Evolutionary conservation across 2,888 invertebrate genomes (phyloP), one percentile per base, ranked within the genome.

Genomic region (Leptarthrus brevirostris): DNA sequence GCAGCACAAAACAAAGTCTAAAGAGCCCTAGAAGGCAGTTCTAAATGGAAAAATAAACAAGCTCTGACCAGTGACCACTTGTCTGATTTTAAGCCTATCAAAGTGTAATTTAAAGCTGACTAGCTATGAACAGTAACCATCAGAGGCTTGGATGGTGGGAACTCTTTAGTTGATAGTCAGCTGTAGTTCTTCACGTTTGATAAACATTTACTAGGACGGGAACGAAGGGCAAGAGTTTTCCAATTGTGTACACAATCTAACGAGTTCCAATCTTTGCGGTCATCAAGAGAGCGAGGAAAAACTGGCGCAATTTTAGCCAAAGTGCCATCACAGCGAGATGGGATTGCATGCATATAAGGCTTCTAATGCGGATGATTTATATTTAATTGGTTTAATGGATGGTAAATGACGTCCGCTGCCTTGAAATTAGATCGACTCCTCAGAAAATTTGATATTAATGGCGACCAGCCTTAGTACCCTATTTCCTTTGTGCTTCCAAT

Each of bases 331-430:
- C 14, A n/a, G n/a, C 14, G 58, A n/a, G 36, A 64, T 44, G 64
- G 24, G 64, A 44, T 44, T 20, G 22, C 14, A 64, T 64, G 40
- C 24, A 44, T 14, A 64, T 44, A 64, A 44, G 64, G 64, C 64
- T 64, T 47, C 64, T 64, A 64, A 64, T 44, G 44, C 44, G 47
- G 22, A 47, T 64, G 64, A 64, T 64, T 64, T 64, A 24, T 44
- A 40, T 64, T 64, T 64, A 64, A 64, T 64, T 64, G 64, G 64
- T 64, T 64, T 64, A 64, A 64, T 64, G 64, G 64, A 64, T 20
- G 22, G 5, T 44, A 64, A 64, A 64, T 44, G 64, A 64, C 64
- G 64, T 64, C 64, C 64, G 47, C n/a, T 24, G 20, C 44, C 16
- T 44, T 44, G 44, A 64, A 64, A 64, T 64, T 64, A 36, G 64